Conservation (phyloP, 2,888 invertebrate genomes). For the Zhuqinia jingwanae region DNA sequence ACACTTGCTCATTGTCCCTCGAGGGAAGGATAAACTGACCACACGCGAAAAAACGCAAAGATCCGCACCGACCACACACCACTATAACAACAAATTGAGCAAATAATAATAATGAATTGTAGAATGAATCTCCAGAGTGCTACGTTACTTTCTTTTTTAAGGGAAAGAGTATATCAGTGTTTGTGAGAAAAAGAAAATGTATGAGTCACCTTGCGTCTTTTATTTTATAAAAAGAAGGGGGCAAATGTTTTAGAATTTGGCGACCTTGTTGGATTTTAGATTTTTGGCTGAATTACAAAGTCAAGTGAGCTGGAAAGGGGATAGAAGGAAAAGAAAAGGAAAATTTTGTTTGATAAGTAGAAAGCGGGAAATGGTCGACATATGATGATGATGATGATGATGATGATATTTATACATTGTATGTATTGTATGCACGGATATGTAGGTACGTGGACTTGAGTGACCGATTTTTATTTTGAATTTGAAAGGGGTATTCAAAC, state of each 20-base stretch:
- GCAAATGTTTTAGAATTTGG: too few species aligned
- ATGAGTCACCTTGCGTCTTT: background rate
- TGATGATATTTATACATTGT: too few species aligned
- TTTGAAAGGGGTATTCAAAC: background rate
- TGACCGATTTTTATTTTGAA: background rate
- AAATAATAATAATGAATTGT: background rate
- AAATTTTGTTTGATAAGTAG: too few species aligned
- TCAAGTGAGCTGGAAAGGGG: background rate
- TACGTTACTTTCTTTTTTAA: background rate
- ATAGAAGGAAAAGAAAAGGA: background rate
- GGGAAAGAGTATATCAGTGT: background rate
- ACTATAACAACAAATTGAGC: background rate
- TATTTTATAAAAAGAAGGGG: background rate
- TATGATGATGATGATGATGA: conserved; percentile 18
- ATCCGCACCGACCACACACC: background rate
- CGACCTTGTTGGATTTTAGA: background rate
- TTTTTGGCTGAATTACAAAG: conserved; percentile 9
- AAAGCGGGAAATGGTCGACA: background rate
- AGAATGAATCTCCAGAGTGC: conserved; percentile 20
- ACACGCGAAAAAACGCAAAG: background rate
- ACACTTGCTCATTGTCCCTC: background rate
- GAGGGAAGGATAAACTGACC: conserved; percentile 21
- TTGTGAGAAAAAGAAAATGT: background rate
- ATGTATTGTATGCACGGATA: too few species aligned
- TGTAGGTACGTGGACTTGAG: too few species aligned